These are phyloP conservation scores for Amphibalanus amphitrite DNA, from an alignment of 1,140 invertebrate species.

Conservation along the genomic window DNA sequence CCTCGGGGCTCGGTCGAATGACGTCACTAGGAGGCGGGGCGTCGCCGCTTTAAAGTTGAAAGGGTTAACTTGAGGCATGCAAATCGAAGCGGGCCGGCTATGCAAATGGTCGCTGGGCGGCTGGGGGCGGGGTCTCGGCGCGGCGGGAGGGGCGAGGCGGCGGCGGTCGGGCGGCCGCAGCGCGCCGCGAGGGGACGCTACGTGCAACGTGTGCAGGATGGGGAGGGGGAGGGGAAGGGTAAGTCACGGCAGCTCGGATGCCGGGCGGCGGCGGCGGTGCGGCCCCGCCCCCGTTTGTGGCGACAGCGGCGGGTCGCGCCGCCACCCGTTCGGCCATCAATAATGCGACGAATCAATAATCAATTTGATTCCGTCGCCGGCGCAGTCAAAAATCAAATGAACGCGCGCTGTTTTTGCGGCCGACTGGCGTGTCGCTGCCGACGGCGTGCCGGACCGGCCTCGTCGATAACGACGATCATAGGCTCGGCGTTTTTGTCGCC, in stretches of 20 bases:
- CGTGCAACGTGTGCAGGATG: not conserved
- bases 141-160: not conserved
- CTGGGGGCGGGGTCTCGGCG: not conserved
- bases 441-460: not conserved
- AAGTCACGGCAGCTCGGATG: not conserved
- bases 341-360: not conserved
- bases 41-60: not conserved
- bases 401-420: not conserved
- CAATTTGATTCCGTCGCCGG: not conserved
- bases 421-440: not conserved
- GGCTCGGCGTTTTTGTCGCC: not conserved
- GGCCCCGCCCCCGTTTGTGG: not conserved
- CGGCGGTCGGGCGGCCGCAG: no score
- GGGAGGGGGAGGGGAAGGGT: no score
- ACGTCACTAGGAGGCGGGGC: not conserved
- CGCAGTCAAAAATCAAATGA: not conserved
- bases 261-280: no score
- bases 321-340: not conserved
- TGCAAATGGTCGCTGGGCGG: not conserved
- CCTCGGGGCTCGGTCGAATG: not conserved
- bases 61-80: not conserved
- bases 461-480: not conserved
- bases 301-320: not conserved
- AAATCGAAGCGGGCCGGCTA: not conserved
- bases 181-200: not conserved